Conservation (phyloP, 2,888 invertebrate genomes). For the Synergus itoensis region DNA sequence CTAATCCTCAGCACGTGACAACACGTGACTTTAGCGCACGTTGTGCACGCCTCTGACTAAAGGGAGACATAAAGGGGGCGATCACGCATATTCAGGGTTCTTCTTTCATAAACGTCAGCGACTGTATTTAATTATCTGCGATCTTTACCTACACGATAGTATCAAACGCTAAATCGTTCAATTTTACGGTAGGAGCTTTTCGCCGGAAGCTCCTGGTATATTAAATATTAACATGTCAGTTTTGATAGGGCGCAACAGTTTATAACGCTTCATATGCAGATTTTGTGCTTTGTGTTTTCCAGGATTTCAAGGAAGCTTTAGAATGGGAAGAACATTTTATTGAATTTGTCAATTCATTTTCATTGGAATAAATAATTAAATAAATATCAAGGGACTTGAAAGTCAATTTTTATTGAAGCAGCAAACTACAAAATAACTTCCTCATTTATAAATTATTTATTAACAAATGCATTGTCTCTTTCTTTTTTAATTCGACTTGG, state of each 20-base stretch:
- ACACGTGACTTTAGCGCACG: constrained; percentile 68
- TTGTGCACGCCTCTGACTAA: constrained; percentile 58
- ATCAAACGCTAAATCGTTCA: constrained; percentile 37
- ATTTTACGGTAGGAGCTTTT: constrained; percentile 27
- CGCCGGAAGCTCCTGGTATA: constrained; percentile 28
- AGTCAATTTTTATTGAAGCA: no score
- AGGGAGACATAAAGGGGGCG: constrained; percentile 54
- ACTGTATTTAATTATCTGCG: constrained; percentile 55
- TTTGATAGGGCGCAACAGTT: neutral
- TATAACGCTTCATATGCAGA: neutral
- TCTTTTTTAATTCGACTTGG: no score
- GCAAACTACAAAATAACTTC: no score
- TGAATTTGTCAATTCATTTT: no score
- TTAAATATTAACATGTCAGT: constrained; percentile 28
- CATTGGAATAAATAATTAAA: no score
- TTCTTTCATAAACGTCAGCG: constrained; percentile 59
- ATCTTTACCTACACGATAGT: constrained; percentile 25
- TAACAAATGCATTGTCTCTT: no score
- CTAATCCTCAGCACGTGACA: constrained; percentile 74
- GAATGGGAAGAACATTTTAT: no score
- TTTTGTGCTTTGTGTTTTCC: neutral
- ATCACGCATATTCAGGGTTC: constrained; percentile 56
- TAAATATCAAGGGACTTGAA: no score
- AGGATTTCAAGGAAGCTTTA: no score
- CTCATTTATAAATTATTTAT: no score